Percentiles rank a stretch among this genome's conserved stretches.
Conservation (phyloP, 2,888 invertebrate species). For the Didymodactylos carnosus region DNA sequence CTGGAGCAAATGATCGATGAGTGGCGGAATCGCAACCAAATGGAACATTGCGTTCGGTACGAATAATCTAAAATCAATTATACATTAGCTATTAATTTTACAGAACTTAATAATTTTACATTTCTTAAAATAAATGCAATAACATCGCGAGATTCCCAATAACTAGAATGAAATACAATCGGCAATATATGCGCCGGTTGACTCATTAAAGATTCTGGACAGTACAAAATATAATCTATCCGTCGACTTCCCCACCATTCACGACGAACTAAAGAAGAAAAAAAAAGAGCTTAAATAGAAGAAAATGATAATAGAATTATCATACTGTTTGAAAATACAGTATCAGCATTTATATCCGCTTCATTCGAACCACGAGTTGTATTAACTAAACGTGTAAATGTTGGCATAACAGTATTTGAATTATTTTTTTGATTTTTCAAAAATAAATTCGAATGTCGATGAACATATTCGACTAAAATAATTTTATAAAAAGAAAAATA, state of each 20-base stretch:
- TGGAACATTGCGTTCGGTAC: no score
- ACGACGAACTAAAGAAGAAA: conserved; percentile 73
- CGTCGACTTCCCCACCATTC: conserved; percentile 96
- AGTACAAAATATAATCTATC: conserved; percentile 89
- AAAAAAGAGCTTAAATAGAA: no score
- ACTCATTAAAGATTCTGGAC: conserved; percentile 83
- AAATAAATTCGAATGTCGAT: not conserved
- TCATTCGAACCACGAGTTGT: not conserved
- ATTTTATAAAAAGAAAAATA: not conserved
- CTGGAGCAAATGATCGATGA: not conserved
- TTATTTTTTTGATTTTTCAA: no score
- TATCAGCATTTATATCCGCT: no score
- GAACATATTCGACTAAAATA: not conserved
- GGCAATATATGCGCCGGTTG: conserved; percentile 90
- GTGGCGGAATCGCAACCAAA: no score
- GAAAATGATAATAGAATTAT: no score
- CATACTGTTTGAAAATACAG: not conserved
- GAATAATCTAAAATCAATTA: no score
- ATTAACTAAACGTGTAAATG: no score
- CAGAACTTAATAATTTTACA: not conserved
- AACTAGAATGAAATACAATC: conserved; percentile 92
- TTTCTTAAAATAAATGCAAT: conserved; percentile 83
- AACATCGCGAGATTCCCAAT: conserved; percentile 96
- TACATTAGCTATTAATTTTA: no score
- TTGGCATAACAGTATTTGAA: no score